Evolutionary conservation across 2,888 invertebrate genomes (phyloP), one percentile per base, ranked within the genome.

Genomic region (Lysandra bellargus): DNA sequence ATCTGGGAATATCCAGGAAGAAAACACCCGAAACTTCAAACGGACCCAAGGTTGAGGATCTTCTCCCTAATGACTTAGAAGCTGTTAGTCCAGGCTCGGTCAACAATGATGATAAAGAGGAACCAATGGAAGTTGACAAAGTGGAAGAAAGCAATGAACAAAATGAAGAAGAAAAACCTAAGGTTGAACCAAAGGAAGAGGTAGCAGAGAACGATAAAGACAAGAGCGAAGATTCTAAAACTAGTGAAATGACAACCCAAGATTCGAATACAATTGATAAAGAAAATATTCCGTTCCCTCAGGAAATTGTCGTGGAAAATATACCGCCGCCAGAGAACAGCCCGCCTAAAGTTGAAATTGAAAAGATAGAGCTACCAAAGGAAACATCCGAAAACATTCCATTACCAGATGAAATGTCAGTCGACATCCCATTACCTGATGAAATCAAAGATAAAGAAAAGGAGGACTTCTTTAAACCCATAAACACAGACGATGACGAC

Each of bases 31-130:
- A 92, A 84, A 87, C 88, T 4, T 88, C 91, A 1, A 91, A 90
- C 80, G 90, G 86, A 7, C 76, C 57, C 1, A 92, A 89, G 83
- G 79, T 84, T 17, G 85, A 87, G 84, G 95, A 96, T 86, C 90
- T 97, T 3, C 87, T 97, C 37, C 97, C 97, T 0, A 96, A 96
- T 78, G 98, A 98, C 88, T 91, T 98, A 73, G 97, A 98, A 89
- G 97, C 97, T 61, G 96, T 98, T 7, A 97, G 97, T 81, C 97
- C 97, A 0, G 97, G 97, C 81, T 97, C 97, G 0, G 96, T 96
- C 80, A 96, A 96, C 77, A 95, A 95, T 85, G 92, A 95, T 80
- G 92, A 89, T 9, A 89, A 90, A 81, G 82, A 87, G 80, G 91
- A 91, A 73, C 80, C 83, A 3, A 90, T 91, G 88, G 92, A 92